Percentiles rank a stretch among this genome's conserved stretches.
phyloP scores from a whole-genome alignment of 2,888 invertebrate genomes.

The Campoletis raptor region DNA sequence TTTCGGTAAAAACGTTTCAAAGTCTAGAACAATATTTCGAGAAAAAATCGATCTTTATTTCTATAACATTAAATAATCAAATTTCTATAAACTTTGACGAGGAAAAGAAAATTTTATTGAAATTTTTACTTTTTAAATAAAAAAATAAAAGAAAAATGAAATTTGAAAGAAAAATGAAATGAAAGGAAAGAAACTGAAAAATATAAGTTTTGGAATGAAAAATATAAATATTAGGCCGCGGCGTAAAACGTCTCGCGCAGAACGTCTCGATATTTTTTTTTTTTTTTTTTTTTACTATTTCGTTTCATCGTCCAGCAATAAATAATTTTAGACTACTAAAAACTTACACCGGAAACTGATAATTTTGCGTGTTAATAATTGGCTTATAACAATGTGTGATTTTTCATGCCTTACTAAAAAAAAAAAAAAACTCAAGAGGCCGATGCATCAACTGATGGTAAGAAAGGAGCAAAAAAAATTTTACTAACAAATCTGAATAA shows the following conservation, averaged over 20 bases:
- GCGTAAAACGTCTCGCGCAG: neutral
- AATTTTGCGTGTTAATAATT: slow-evolving; percentile 36
- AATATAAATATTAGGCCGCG: too few relatives aligned
- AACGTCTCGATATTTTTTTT: too few relatives aligned
- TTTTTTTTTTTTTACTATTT: neutral
- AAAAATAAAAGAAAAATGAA: too few relatives aligned
- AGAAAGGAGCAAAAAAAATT: slow-evolving; percentile 62
- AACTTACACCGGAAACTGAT: neutral
- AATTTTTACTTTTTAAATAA: too few relatives aligned
- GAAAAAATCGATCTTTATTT: neutral
- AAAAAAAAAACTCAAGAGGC: slow-evolving; percentile 77
- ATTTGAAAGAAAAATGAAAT: too few relatives aligned
- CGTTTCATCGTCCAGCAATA: neutral
- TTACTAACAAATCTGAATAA: neutral
- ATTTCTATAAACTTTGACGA: too few relatives aligned
- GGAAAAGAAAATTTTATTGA: too few relatives aligned
- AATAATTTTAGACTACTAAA: neutral
- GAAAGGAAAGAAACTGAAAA: too few relatives aligned
- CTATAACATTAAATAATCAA: too few relatives aligned
- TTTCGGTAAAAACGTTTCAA: too few relatives aligned
- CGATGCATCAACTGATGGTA: slow-evolving; percentile 84
- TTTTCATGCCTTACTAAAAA: slow-evolving; percentile 70
- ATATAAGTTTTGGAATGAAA: too few relatives aligned
- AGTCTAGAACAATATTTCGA: neutral
- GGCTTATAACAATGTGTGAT: slow-evolving; percentile 55